Evolutionary conservation across 2,113 vertebrate genomes (phyloP), one percentile per base, ranked within the genome.

Genomic region (Anolis carolinensis): DNA sequence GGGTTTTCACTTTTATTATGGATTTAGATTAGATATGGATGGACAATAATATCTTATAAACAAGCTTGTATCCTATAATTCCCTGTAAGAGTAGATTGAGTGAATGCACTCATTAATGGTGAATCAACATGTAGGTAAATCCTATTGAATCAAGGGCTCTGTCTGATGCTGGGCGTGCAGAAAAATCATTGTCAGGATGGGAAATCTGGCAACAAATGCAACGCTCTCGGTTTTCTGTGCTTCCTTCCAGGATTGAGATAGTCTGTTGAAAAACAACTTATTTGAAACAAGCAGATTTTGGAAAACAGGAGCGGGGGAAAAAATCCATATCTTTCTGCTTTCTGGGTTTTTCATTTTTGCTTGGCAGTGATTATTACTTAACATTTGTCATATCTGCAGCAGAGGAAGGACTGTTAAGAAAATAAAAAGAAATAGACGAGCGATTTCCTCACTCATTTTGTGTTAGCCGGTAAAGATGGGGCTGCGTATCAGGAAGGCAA

Each of bases 341-440:
- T 34, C 89, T 18, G 20, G 3, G 62, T 74, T 30, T 27, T 82
- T 1, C 50, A 39, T 59, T 87, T 62, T 23, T 4, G 75, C 78
- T 71, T 21, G 65, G 55, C 32, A 1, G 73, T 2, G 36, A 81
- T 86, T 82, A 89, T 89, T 85, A 80, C 82, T 86, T 48, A 50
- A 89, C 77, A 86, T 93, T 91, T 90, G 90, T 82, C 82, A 75
- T 44, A 68, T 82, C 21, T 14, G 70, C 72, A 25, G 5, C 20
- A 7, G 1, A 62, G 77, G 52, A 86, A 86, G 76, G 50, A 16
- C 25, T 10, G 67, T 63, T 44, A 62, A 72, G 77, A 62, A 79
- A 75, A 74, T 59, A 90, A 23, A 83, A 21, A 84, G 81, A 70
- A 84, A 88, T 39, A 10, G 80, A 79, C 21, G 55, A 32, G 44